Evolutionary conservation across 2,113 vertebrate genomes (phyloP).

Genomic region (Petromus typicus): DNA sequence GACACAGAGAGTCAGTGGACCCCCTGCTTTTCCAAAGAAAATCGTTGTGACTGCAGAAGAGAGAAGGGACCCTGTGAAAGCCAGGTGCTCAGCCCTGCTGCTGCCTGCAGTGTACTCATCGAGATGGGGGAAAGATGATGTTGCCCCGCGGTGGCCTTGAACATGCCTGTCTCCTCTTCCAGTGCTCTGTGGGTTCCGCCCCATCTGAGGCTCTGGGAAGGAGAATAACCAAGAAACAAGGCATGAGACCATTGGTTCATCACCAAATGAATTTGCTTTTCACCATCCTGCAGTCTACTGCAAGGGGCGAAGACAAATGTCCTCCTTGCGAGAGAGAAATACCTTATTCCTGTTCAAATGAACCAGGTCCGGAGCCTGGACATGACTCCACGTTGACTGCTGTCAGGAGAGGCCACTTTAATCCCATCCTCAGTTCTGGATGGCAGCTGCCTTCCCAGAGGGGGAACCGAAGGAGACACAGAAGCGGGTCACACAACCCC

Average conservation of each 20-base stretch:
- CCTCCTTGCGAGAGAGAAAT: not conserved
- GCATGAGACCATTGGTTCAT: not conserved
- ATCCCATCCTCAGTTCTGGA: not conserved
- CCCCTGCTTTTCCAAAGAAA: not conserved
- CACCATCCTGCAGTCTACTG: too few species aligned
- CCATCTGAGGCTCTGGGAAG: not conserved
- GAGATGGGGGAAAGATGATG: fast-evolving
- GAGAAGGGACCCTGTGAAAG: not conserved
- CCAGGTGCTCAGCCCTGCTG: not conserved
- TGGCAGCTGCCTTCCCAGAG: not conserved
- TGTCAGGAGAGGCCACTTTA: not conserved
- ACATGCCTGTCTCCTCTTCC: fast-evolving
- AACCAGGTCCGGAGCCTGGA: not conserved
- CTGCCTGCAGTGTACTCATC: not conserved
- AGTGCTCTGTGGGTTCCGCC: not conserved
- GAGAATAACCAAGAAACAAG: not conserved
- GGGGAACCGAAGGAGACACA: not conserved
- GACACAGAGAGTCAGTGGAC: not conserved
- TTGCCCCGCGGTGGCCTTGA: not conserved
- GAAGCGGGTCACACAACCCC: not conserved
- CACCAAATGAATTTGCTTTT: not conserved
- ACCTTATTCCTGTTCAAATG: not conserved
- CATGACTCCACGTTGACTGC: not conserved
- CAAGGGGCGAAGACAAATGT: not conserved
- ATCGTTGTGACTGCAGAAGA: not conserved